Conservation (phyloP, 1,140 invertebrate genomes). For the Listronotus oregonensis region DNA sequence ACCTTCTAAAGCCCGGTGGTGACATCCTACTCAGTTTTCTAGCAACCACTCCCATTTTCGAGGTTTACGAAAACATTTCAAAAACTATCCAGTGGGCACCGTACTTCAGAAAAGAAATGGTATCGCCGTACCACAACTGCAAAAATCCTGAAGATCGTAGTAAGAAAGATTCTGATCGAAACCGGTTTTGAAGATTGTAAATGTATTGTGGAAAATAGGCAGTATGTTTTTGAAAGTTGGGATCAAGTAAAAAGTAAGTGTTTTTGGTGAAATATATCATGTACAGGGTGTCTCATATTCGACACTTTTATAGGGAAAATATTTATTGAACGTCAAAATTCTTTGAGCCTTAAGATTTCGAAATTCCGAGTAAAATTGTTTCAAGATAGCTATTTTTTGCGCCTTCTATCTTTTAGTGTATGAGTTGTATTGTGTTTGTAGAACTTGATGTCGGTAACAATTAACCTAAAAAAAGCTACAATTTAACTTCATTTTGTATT, state of each 20-base stretch:
- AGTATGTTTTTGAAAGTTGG: constrained; percentile 67
- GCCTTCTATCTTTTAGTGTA: too few species aligned
- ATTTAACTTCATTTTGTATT: too few species aligned
- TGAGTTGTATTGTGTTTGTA: too few species aligned
- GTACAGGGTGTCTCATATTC: neutral
- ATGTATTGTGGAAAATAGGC: constrained; percentile 67
- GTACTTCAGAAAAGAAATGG: constrained; percentile 70
- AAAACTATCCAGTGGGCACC: constrained; percentile 64
- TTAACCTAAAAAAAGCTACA: too few species aligned
- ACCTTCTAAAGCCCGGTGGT: constrained; percentile 67
- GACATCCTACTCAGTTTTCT: constrained; percentile 73
- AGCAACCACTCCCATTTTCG: constrained; percentile 72
- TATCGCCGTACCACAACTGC: constrained; percentile 69
- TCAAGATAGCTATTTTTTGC: too few species aligned
- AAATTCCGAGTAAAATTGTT: too few species aligned
- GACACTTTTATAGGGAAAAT: too few species aligned
- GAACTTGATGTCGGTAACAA: too few species aligned
- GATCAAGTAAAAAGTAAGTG: constrained; percentile 64
- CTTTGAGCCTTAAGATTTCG: too few species aligned
- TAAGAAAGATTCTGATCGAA: constrained; percentile 65
- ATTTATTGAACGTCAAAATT: too few species aligned
- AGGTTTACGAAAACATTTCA: constrained; percentile 68
- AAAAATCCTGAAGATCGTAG: constrained; percentile 65
- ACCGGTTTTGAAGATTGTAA: constrained; percentile 70
- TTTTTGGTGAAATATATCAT: neutral